Percentiles rank a stretch among this genome's conserved stretches.
Evolutionary conservation across 2,888 invertebrate species (phyloP).

Genomic region (Calliopum simillimum): DNA sequence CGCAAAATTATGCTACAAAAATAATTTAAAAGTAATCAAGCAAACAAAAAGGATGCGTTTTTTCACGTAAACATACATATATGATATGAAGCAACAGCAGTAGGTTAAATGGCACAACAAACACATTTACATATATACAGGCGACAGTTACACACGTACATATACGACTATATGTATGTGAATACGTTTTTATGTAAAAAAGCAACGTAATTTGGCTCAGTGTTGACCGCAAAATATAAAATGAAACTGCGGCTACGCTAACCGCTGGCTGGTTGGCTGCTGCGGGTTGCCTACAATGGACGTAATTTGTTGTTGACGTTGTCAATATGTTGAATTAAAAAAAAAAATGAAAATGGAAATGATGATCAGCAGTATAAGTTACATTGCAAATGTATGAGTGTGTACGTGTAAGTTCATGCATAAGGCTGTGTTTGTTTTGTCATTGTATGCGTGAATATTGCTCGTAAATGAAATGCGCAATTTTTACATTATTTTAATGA

Average conservation of each 20-base stretch:
- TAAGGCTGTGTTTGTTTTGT: too few species aligned
- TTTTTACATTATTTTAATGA: too few species aligned
- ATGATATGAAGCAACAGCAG: too few species aligned
- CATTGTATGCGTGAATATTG: too few species aligned
- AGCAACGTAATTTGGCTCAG: constrained; percentile 22
- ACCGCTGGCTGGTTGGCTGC: neutral
- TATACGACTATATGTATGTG: neutral
- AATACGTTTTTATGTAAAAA: constrained; percentile 19
- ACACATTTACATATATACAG: neutral
- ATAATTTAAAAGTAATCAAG: constrained; percentile 66
- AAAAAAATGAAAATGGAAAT: neutral
- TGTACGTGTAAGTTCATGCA: too few species aligned
- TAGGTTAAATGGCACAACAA: neutral
- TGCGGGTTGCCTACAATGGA: neutral
- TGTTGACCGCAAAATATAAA: constrained; percentile 30
- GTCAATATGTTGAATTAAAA: constrained; percentile 22
- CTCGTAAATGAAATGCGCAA: too few species aligned
- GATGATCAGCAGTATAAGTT: neutral
- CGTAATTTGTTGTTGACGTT: constrained; percentile 21
- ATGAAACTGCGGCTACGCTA: constrained; percentile 8
- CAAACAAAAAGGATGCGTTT: constrained; percentile 57
- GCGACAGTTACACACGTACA: neutral
- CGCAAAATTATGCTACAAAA: constrained; percentile 64
- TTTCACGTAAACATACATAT: constrained; percentile 2
- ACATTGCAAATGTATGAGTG: neutral